Percentiles rank a stretch among this genome's conserved stretches.
phyloP scores from a whole-genome alignment of 2,888 invertebrate genomes.

The Hydriomena furcata region DNA sequence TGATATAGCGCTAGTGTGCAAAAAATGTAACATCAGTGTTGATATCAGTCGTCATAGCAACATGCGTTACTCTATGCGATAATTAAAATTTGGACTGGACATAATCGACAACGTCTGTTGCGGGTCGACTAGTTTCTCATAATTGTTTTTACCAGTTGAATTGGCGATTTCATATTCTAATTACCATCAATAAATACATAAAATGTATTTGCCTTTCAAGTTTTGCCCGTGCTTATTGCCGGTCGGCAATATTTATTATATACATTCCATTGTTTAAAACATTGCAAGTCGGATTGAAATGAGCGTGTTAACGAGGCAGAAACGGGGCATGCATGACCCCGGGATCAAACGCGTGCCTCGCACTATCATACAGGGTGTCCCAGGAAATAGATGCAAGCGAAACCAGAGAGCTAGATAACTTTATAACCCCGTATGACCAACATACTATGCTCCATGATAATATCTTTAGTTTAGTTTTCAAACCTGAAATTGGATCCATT shows the following conservation, averaged over 20 bases:
- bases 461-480: too few relatives aligned
- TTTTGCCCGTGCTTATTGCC: conserved; percentile 28
- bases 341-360: conserved; percentile 61
- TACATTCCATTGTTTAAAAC: conserved; percentile 44
- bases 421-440: background rate
- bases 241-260: conserved; percentile 43
- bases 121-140: too few relatives aligned
- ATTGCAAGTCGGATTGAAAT: conserved; percentile 52
- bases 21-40: too few relatives aligned
- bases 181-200: conserved; percentile 16
- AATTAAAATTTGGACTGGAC: too few relatives aligned
- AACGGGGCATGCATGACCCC: conserved; percentile 59
- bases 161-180: conserved; percentile 23
- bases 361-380: conserved; percentile 32
- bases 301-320: conserved; percentile 62
- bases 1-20: too few relatives aligned
- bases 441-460: too few relatives aligned
- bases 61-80: too few relatives aligned
- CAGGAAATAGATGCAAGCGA: background rate
- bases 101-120: too few relatives aligned
- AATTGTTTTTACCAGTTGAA: conserved; percentile 18
- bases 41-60: too few relatives aligned
- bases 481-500: too few relatives aligned
- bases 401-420: background rate
- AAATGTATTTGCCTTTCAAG: conserved; percentile 11